Conservation (phyloP, 2,888 invertebrate genomes). For the Diarsia mendica region DNA sequence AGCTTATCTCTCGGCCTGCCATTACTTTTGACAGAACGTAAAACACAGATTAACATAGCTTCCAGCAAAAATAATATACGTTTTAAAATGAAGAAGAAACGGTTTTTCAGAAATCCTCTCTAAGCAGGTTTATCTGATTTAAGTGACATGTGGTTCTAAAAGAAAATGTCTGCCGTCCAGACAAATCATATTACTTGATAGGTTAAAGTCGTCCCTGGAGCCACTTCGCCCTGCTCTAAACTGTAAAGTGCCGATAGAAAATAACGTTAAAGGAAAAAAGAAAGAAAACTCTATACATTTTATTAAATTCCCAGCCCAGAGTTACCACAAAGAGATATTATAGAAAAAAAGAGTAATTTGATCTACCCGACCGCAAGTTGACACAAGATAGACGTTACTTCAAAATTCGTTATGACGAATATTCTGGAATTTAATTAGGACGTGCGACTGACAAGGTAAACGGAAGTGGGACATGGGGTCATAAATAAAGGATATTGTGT, state of each 20-base stretch:
- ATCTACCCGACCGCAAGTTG: constrained; percentile 53
- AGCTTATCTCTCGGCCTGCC: constrained; percentile 30
- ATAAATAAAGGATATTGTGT: constrained; percentile 35
- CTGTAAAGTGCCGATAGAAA: constrained; percentile 56
- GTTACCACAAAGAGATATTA: constrained; percentile 55
- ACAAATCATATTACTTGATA: constrained; percentile 55
- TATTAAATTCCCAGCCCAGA: constrained; percentile 60
- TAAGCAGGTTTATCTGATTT: constrained; percentile 39
- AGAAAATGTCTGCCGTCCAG: constrained; percentile 11
- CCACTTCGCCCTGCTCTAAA: constrained; percentile 34
- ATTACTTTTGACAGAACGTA: constrained; percentile 37
- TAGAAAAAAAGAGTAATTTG: constrained; percentile 60
- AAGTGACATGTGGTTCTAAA: constrained; percentile 33
- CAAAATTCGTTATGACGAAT: constrained; percentile 52
- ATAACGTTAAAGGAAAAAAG: constrained; percentile 53
- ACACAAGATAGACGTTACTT: constrained; percentile 61
- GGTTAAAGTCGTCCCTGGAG: constrained; percentile 27
- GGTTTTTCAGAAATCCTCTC: background rate
- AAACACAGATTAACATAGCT: constrained; percentile 44
- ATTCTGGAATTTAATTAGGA: constrained; percentile 63
- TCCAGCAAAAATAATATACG: constrained; percentile 1
- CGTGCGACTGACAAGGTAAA: constrained; percentile 38
- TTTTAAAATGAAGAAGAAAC: constrained; percentile 1
- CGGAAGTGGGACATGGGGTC: constrained; percentile 29
- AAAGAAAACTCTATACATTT: constrained; percentile 47